These are phyloP conservation scores for Phasianus colchicus DNA, from an alignment of 2,113 vertebrate genomes.

Conservation along the genomic window DNA sequence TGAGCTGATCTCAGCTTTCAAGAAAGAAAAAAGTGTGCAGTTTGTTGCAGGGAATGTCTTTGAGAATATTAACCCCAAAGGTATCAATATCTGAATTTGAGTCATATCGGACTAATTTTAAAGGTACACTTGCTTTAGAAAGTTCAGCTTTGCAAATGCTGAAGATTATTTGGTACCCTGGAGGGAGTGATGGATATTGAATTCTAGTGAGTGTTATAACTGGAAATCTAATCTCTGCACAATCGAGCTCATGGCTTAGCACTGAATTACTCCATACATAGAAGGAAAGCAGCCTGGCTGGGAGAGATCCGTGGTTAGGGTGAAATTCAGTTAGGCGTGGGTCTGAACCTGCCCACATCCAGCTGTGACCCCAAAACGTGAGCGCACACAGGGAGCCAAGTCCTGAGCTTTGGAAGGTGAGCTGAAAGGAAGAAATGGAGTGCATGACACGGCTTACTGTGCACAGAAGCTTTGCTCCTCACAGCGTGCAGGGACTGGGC, in stretches of 20 bases:
- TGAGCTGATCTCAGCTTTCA: slow-evolving; percentile 9
- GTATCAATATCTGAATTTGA: neutral
- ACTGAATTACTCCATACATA: neutral
- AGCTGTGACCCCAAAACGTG: neutral
- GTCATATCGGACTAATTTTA: neutral
- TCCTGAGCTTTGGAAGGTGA: neutral
- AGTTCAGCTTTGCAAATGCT: neutral
- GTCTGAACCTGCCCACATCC: neutral
- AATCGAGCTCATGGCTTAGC: neutral
- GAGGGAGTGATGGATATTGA: neutral
- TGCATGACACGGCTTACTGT: fast-evolving
- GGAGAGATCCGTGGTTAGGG: neutral
- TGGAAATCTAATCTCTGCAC: neutral
- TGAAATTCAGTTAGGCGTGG: neutral
- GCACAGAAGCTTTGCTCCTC: neutral
- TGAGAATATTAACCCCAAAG: slow-evolving; percentile 2
- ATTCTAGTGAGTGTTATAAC: neutral
- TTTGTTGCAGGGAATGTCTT: neutral
- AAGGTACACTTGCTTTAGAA: neutral
- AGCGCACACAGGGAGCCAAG: neutral
- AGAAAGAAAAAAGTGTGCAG: neutral
- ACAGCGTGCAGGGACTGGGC: neutral
- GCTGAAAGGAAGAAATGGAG: neutral
- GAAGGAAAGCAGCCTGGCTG: neutral
- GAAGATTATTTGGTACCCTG: neutral